Evolutionary conservation across 2,888 invertebrate genomes (phyloP).

Genomic region (Pandemis cinnamomeana): DNA sequence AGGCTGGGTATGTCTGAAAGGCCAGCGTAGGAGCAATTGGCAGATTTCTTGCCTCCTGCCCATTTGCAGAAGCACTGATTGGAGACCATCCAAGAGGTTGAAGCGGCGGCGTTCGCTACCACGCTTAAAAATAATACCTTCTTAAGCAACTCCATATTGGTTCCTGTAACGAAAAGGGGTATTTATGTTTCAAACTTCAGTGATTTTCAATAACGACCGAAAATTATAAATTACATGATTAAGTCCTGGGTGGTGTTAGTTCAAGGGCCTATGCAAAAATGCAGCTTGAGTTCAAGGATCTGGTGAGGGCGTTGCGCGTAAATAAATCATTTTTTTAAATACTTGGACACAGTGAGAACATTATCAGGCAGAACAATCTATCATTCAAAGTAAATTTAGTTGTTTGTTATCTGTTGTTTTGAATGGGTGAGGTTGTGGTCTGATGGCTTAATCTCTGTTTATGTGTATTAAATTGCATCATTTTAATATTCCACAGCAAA

Average conservation of each 20-base stretch:
- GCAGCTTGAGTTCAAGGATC: no score
- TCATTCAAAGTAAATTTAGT: not conserved
- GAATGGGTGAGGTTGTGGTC: conserved; percentile 12
- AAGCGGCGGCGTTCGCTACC: conserved; percentile 67
- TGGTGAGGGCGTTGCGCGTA: no score
- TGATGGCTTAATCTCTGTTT: not conserved
- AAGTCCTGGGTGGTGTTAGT: no score
- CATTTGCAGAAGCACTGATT: conserved; percentile 92
- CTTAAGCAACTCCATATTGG: conserved; percentile 67
- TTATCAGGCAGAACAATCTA: not conserved
- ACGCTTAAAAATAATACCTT: conserved; percentile 59
- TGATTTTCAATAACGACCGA: no score
- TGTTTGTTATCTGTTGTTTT: conserved; percentile 36
- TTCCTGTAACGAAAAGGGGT: conserved; percentile 70
- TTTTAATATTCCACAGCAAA: conserved; percentile 2
- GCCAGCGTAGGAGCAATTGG: conserved; percentile 89
- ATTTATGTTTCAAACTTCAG: no score
- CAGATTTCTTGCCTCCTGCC: conserved; percentile 93
- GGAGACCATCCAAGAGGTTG: conserved; percentile 85
- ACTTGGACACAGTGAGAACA: no score
- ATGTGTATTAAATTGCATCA: conserved; percentile 19
- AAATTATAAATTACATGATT: no score
- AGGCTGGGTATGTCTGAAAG: conserved; percentile 89
- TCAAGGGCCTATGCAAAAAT: no score
- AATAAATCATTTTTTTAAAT: no score